Conservation (phyloP, 2,888 invertebrate genomes). For the Phyllotreta striolata region DNA sequence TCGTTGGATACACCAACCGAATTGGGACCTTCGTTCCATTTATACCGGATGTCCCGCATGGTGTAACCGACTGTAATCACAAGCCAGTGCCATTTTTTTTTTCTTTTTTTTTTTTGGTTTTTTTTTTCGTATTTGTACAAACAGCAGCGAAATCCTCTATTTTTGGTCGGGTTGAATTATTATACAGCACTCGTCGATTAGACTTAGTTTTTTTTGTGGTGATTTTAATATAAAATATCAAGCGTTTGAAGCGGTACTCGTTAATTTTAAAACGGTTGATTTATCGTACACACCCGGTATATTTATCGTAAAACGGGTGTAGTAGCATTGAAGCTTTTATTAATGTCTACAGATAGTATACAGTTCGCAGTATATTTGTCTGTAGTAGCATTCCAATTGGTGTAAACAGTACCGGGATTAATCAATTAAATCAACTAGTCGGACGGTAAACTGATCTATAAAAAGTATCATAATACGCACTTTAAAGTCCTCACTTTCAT, state of each 20-base stretch:
- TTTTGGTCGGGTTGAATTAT: too few relatives aligned
- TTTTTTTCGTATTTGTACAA: too few relatives aligned
- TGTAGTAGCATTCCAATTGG: neutral
- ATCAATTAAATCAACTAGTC: too few relatives aligned
- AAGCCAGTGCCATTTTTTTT: conserved; percentile 52
- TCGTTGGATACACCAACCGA: conserved; percentile 95
- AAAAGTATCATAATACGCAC: too few relatives aligned
- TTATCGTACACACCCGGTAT: conserved; percentile 6
- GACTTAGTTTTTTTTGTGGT: conserved; percentile 2
- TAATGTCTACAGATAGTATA: conserved; percentile 1
- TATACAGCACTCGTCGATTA: too few relatives aligned
- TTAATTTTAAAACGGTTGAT: neutral
- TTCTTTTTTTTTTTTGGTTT: too few relatives aligned
- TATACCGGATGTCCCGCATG: conserved; percentile 97
- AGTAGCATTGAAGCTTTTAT: conserved; percentile 6
- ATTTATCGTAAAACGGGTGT: conserved; percentile 37
- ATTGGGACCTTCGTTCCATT: conserved; percentile 95
- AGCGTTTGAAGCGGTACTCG: too few relatives aligned
- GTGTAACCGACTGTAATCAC: conserved; percentile 92
- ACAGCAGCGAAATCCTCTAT: too few relatives aligned
- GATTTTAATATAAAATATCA: neutral
- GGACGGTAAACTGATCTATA: too few relatives aligned
- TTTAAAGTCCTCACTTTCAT: too few relatives aligned
- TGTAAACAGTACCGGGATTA: neutral
- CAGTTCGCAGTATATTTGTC: conserved; percentile 6